Base-by-base conservation (phyloP, 2,888 invertebrate species). In the Arrhopalites spinosus region DNA sequence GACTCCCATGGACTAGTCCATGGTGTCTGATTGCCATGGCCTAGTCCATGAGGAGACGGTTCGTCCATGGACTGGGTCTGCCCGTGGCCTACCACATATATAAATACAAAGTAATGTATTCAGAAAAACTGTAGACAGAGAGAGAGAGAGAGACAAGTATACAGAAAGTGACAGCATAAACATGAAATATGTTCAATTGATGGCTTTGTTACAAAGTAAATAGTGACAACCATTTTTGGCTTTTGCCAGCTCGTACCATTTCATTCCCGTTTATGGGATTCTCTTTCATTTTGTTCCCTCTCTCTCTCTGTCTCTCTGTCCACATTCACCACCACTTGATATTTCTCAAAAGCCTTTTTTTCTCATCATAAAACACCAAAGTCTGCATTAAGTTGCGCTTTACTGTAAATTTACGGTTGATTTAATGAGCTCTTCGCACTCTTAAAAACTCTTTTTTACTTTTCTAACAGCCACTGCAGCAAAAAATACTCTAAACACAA, bases 351-450 rank as follows among this genome's bases (percentile, higher is more conserved):
- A 36, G n/a, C 13, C 45, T 1, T 67, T 45, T 45, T 43, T 67
- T 45, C 45, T 45, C 59, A 23, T 59, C 59, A 59, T 59, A 59
- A 59, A 59, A 59, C 15, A 59, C 59, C 15, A 59, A 59, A 25
- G 27, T 27, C 25, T 59, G 59, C 59, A 59, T 23, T 59, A 23
- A 25, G 25, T 59, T 27, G 59, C 59, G 15, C 59, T 59, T 59
- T 59, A 59, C 59, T 59, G 36, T n/a, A 64, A 43, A 64, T 64
- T 64, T 43, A 64, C 36, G 30, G 36, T 43, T 64, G 30, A 64
- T 64, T 64, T 64, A 64, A 64, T 64, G 36, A 64, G 64, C 64
- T 64, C 30, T 64, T 64, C 30, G 43, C 64, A 64, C 8, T 23
- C 29, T 11, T 36, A 36, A 11, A 3, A 36, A 36, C 3, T 7